Base-by-base conservation (phyloP, 2,113 vertebrate genomes). In the mouse (Mus musculus) region DNA sequence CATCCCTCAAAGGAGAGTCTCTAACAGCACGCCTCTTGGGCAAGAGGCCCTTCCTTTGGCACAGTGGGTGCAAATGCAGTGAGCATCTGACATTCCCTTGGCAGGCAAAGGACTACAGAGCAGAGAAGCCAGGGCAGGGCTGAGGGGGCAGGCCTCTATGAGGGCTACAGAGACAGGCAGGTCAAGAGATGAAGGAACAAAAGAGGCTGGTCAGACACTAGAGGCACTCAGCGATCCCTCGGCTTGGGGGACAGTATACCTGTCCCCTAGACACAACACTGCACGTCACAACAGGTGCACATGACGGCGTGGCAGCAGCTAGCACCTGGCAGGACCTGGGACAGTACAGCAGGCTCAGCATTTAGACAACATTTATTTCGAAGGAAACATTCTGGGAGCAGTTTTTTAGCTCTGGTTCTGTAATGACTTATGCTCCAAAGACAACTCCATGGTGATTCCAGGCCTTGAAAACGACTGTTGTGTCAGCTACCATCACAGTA, bases 321-420 rank as follows among this genome's bases (percentile, higher is more conserved):
- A 72, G 69, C 4, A 61, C 49, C 46, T 52, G 76, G 49, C 28
- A 28, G 28, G 30, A 63, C 61, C 61, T 24, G 22, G 22, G 65
- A 33, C 65, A 14, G 28, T 13, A 28, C 65, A 72, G 36, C 19
- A 69, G 39, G 17, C 30, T 36, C 59, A 67, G 63, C 49, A 65
- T 88, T 90, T 28, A 22, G 13, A 73, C 16, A 90, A 73, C 4
- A 46, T 22, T 67, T 42, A 88, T 67, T 94, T 94, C 61, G 92
- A 90, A 88, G 75, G 28, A 89, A 89, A 81, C 14, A 49, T 54
- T 85, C 61, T n/a, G 7, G 63, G 78, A 73, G 52, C 85, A 93
- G 80, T 0, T 33, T 86, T 91, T n/a, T 78, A 93, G 77, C n/a
- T 86, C 67, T 28, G 88, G 76, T 87, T 93, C 88, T 82, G 52